Evolutionary conservation across 2,888 invertebrate genomes (phyloP), one percentile per base, ranked within the genome.

Genomic region (Cremastinae sp.): DNA sequence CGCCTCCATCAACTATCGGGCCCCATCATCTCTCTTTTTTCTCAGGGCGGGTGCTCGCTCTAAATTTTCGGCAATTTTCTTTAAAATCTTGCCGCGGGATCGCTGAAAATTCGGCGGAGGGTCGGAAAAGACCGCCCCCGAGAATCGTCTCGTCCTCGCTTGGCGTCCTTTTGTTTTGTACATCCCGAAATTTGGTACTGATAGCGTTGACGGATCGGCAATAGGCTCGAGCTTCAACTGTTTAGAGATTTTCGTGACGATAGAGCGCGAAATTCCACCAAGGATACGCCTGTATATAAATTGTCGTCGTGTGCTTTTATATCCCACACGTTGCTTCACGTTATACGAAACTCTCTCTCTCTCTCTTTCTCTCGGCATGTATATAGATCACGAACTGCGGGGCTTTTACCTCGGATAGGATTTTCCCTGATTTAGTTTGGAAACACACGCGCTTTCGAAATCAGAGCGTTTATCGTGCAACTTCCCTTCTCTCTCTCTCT

Each of bases 171-270:
- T n/a, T 28, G 54, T 16, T 8, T 8, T 9, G 14, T 34, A 36
- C 36, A 71, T 51, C 62, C 53, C 45, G 58, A 73, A 75, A 81
- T 80, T 78, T 77, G 76, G 28, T 59, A 78, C 80, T 83, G 87
- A 88, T 88, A 88, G 85, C 85, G 86, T 79, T 87, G 88, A 88
- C 88, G 87, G 84, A 88, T 87, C 81, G 86, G 74, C 78, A 49
- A 28, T 58, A 71, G 58, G 59, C 65, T 71, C 75, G 54, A 47
- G 65, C 59, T 70, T 59, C 75, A 64, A 71, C 84, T 84, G 86
- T 86, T 86, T 86, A 84, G 85, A 86, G 86, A 86, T 86, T 84
- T 86, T 82, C 81, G 73, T 78, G 75, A 73, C 74, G 85, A 85
- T 85, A 84, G 81, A 69, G 69, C 64, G 10, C 51, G 62, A 56